Conservation (phyloP, 2,797 vertebrate species). For the Chaetodon trifasciatus region DNA sequence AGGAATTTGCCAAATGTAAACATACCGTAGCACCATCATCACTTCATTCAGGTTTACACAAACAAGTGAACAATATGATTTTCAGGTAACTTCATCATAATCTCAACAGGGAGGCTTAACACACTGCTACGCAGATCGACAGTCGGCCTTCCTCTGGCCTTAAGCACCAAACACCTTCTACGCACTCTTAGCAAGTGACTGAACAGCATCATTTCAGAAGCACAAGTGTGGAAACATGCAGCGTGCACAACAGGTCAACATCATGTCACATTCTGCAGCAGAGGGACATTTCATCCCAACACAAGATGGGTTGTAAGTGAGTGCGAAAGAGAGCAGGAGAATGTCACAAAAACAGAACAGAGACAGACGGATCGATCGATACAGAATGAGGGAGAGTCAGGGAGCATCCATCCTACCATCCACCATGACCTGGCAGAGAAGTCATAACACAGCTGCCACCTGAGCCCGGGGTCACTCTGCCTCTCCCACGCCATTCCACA, state of each 20-base stretch:
- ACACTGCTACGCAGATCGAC: not conserved
- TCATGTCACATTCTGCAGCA: slow-evolving; percentile 31
- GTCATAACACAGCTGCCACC: slow-evolving; percentile 88
- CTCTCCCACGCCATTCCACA: slow-evolving; percentile 82
- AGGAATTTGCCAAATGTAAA: slow-evolving; percentile 12
- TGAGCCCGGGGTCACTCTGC: slow-evolving; percentile 84
- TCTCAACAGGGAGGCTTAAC: slow-evolving; percentile 7
- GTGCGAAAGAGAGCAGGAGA: slow-evolving; percentile 16
- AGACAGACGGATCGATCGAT: slow-evolving; percentile 57
- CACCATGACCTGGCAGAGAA: slow-evolving; percentile 88
- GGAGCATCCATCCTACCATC: slow-evolving; percentile 83
- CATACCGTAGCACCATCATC: not conserved
- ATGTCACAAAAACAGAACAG: slow-evolving; percentile 28
- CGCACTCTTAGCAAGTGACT: slow-evolving; percentile 23
- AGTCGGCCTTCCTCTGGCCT: slow-evolving; percentile 41
- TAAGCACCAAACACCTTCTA: slow-evolving; percentile 31
- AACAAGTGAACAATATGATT: not conserved
- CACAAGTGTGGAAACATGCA: slow-evolving; percentile 48
- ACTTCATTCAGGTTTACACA: slow-evolving; percentile 21
- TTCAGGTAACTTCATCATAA: not conserved
- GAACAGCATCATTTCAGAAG: slow-evolving; percentile 14
- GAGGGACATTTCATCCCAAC: slow-evolving; percentile 3
- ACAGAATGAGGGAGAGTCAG: slow-evolving; percentile 66
- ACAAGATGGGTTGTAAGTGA: slow-evolving; percentile 9
- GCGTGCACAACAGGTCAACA: slow-evolving; percentile 36